Percentiles rank a stretch among this genome's conserved stretches.
These are phyloP conservation scores for Bombus difficillimus DNA, from an alignment of 1,140 invertebrate genomes.

Conservation along the genomic window DNA sequence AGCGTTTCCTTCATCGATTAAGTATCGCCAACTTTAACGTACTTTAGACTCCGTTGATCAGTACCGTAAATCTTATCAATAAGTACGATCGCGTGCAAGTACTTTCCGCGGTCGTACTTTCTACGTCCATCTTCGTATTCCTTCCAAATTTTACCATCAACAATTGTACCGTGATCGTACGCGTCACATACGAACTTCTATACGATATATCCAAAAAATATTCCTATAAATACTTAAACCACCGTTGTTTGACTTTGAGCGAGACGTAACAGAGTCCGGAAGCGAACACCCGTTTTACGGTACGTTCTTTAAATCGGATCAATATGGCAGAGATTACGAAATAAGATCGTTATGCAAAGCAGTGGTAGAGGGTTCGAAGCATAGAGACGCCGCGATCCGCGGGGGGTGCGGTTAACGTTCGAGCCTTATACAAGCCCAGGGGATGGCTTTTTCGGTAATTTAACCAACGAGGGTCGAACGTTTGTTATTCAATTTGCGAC, in stretches of 20 bases:
- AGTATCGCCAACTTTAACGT: no score
- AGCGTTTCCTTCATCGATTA: no score
- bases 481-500: constrained; percentile 82
- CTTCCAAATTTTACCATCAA: no score
- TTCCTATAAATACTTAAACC: no score
- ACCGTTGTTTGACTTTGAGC: no score
- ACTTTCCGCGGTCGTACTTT: no score
- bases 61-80: no score
- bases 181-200: rapidly evolving
- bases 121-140: no score
- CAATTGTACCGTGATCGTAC: no score
- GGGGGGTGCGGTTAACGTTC: constrained; percentile 79
- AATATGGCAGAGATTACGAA: constrained; percentile 80
- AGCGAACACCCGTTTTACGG: neutral
- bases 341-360: constrained; percentile 82
- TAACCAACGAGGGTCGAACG: constrained; percentile 77
- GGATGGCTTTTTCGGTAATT: constrained; percentile 79
- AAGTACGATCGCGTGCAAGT: no score
- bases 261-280: neutral
- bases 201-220: no score
- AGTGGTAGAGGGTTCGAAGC: constrained; percentile 55
- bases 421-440: constrained; percentile 67
- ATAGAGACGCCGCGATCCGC: constrained; percentile 55
- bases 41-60: no score
- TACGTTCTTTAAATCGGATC: constrained; percentile 73